Evolutionary conservation across 1,140 invertebrate species (phyloP), one percentile per base, ranked within the genome.

Genomic region (Pseudomyrmex flavicornis): DNA sequence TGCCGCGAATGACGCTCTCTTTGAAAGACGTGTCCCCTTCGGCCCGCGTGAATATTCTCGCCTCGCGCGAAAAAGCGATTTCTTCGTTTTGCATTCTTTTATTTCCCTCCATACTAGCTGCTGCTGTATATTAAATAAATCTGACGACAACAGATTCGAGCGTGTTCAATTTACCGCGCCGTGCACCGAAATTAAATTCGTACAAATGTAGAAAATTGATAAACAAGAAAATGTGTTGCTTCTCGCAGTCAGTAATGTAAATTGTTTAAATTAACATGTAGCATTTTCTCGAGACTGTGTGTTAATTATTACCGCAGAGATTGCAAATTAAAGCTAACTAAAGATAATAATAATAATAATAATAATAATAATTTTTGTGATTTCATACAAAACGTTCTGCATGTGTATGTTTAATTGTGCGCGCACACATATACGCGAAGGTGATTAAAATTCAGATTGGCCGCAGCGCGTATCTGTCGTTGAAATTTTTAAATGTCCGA

Each of bases 401-500:
- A 35, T 35, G 35, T 35, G 35, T 35, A 35, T 35, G 35, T 35
- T 35, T 7, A 35, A 35, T 7, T 35, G 35, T 35, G 35, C 5
- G 35, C 35, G 35, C 35, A 7, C 12, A 15, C 9, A 15, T 15
- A n/a, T 35, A 65, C 7, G 7, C 35, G 35, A 7, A 35, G 2
- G 22, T 9, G 26, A 56, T 65, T 15, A 54, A 76, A 44, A 77
- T 77, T 68, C 63, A 68, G 48, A 46, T 68, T 56, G n/a, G 26
- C 48, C 13, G 15, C n/a, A n/a, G 35, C 5, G 35, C 1, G 66
- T 48, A 58, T 9, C 35, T 48, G 12, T 70, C 65, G 26, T 70
- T 48, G 17, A 74, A 73, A 52, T 48, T 72, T 80, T 72, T n/a
- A 59, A 50, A 50, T 46, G n/a, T 17, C 52, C 7, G 17, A 9